phyloP scores from a whole-genome alignment of 2,797 vertebrate species.

The Aselliscus stoliczkanus region DNA sequence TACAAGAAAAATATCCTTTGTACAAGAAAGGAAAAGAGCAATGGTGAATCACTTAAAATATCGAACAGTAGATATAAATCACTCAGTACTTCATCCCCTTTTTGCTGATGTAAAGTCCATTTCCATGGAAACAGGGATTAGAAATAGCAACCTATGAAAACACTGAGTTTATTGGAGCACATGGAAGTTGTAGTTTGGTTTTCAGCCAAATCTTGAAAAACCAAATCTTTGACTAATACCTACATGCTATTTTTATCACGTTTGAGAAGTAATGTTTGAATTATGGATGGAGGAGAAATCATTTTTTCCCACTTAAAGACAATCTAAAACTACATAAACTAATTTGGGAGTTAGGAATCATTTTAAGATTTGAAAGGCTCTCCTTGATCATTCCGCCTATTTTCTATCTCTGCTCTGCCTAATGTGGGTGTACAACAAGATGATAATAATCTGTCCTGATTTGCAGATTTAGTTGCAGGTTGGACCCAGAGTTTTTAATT shows the following conservation, averaged over 20 bases:
- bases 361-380: not conserved
- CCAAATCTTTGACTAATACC: slow-evolving; percentile 72
- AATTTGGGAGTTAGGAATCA: not conserved
- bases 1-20: slow-evolving; percentile 53
- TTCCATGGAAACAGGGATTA: slow-evolving; percentile 66
- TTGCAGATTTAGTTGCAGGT: not conserved
- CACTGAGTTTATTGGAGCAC: slow-evolving; percentile 64
- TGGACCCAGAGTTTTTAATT: not conserved
- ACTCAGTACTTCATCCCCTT: slow-evolving; percentile 67
- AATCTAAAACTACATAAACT: slow-evolving; percentile 34
- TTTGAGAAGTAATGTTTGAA: slow-evolving; percentile 60
- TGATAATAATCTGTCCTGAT: not conserved
- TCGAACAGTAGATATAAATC: slow-evolving; percentile 72
- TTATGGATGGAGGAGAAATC: slow-evolving; percentile 45
- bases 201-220: slow-evolving; percentile 68
- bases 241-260: slow-evolving; percentile 69
- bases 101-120: slow-evolving; percentile 74
- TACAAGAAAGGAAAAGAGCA: slow-evolving; percentile 69
- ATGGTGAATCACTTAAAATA: slow-evolving; percentile 66
- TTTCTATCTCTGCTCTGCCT: not conserved
- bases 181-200: slow-evolving; percentile 65
- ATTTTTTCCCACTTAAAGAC: slow-evolving; percentile 52
- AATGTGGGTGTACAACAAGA: not conserved
- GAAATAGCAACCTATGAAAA: slow-evolving; percentile 75
- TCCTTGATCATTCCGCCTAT: not conserved